Evolutionary conservation across 2,797 vertebrate species (phyloP).

Genomic region (Diplodus puntazzo): DNA sequence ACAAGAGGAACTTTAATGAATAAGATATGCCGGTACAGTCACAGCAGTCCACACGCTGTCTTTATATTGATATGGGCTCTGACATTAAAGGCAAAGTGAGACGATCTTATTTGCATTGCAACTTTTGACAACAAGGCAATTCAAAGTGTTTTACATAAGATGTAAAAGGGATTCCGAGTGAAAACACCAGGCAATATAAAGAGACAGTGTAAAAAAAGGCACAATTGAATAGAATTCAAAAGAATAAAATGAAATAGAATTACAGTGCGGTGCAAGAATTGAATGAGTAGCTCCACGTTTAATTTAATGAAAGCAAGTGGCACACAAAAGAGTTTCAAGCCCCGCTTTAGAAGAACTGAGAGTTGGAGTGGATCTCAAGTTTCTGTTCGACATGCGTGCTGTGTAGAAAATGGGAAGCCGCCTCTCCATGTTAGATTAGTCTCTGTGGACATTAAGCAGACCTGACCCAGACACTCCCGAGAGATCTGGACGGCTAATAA

Average conservation of each 20-base stretch:
- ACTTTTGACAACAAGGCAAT: neutral
- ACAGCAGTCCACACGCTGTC: conserved; percentile 46
- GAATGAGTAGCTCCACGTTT: neutral
- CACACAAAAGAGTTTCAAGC: neutral
- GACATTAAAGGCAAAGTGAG: conserved; percentile 49
- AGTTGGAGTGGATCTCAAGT: neutral
- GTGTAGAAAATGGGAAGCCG: neutral
- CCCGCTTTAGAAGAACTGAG: neutral
- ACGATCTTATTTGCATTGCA: neutral
- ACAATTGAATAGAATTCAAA: neutral
- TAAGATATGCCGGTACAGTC: conserved; percentile 56
- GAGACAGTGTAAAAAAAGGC: neutral
- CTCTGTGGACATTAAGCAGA: neutral
- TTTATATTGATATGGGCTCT: conserved; percentile 51
- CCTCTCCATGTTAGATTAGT: neutral
- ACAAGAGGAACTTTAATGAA: conserved; percentile 47
- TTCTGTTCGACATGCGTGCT: neutral
- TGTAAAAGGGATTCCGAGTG: neutral
- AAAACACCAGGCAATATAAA: neutral
- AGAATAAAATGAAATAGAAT: neutral
- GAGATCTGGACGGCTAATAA: neutral
- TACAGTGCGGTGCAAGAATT: neutral
- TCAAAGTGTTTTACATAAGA: neutral
- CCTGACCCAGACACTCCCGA: too few species aligned
- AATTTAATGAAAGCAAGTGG: neutral